Evolutionary conservation across 2,888 invertebrate species (phyloP).

Genomic region (Acanthosepion pharaonis): DNA sequence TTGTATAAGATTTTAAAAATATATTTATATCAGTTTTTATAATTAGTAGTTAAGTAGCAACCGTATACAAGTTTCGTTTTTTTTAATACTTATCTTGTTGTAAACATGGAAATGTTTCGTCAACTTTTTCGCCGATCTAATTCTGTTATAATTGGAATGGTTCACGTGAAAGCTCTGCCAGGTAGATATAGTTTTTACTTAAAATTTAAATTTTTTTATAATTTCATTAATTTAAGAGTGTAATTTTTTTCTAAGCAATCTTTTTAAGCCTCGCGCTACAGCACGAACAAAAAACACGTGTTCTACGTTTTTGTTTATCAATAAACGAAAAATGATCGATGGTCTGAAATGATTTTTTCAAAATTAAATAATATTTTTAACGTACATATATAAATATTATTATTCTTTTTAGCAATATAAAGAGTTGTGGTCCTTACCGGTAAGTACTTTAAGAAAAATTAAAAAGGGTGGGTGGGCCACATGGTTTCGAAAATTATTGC

Average conservation of each 20-base stretch:
- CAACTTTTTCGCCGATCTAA: slow-evolving; percentile 56
- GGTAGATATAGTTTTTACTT: slow-evolving; percentile 75
- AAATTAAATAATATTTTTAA: too few species aligned
- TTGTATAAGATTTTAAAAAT: neutral
- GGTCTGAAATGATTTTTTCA: too few species aligned
- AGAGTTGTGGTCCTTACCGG: too few species aligned
- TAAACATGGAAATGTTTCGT: slow-evolving; percentile 56
- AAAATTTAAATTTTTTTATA: neutral
- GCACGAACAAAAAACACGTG: neutral
- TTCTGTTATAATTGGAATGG: slow-evolving; percentile 80
- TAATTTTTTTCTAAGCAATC: neutral
- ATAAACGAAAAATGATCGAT: neutral
- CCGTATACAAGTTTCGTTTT: neutral
- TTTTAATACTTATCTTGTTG: neutral
- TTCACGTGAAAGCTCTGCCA: slow-evolving; percentile 82
- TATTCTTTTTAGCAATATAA: too few species aligned
- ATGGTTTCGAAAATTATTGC: neutral
- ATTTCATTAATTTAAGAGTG: neutral
- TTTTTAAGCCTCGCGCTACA: neutral
- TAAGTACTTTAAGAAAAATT: neutral
- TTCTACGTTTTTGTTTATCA: neutral
- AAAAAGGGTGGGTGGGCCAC: neutral
- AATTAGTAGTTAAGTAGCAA: neutral
- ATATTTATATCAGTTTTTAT: neutral
- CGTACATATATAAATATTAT: too few species aligned